Base-by-base conservation (phyloP, 1,140 invertebrate genomes). In the Drosophila subobscura region DNA sequence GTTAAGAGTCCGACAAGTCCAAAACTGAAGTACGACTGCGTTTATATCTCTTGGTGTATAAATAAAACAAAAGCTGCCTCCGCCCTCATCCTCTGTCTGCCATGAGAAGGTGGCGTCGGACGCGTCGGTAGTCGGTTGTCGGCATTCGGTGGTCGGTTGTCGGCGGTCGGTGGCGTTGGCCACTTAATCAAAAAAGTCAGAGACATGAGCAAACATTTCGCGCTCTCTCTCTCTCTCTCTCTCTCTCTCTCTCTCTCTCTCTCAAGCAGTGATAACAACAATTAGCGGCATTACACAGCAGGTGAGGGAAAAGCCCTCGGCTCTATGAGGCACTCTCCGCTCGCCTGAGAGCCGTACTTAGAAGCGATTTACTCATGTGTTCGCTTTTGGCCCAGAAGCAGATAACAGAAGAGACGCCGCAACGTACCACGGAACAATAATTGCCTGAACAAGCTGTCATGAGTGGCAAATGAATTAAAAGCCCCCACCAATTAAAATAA, bases 141-240 rank as follows among this genome's bases (percentile, higher is more conserved):
- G 67, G 75, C 78, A 59, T 45, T 67, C 46, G 37, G 25, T 12
- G 22, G 47, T 16, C 12, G 1, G 25, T 14, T 27, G 27, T 42
- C 29, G 8, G 29, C 29, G 1, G 33, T 37, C 33, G 33, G 49
- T 40, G 51, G 63, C 73, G 59, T 72, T 73, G 83, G 72, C 63
- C 83, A 88, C 83, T 88, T 83, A 88, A 88, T 88, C 83, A 85
- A 77, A 37, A 56, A 76, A 65, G 56, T 55, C 64, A 33, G 40
- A 66, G 83, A 88, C 83, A 88, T 76, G 66, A 68, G 79, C 84
- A 88, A 88, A 88, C 84, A 88, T 83, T 81, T 88, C 20, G 61
- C 46, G 77, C 63, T 60, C 59, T 33, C 33, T 20, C n/a, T n/a
- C 40, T 27, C 41, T 60, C 33, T 8, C 16, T 20, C 40, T 27